phyloP scores from a whole-genome alignment of 2,888 invertebrate species.

The Suillia variegata region DNA sequence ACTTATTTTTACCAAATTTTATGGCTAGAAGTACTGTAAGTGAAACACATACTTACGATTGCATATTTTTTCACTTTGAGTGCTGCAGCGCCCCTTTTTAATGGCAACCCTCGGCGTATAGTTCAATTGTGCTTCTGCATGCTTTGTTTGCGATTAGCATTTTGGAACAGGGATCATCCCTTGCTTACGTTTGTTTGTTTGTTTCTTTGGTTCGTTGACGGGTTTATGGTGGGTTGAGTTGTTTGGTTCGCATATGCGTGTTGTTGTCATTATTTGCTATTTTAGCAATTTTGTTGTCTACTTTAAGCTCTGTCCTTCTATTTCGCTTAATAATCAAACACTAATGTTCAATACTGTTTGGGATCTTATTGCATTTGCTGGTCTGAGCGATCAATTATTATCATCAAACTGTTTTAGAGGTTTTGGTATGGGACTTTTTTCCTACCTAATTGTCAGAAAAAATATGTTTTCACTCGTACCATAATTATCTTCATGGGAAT shows the following conservation, averaged over 20 bases:
- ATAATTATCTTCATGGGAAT: no score
- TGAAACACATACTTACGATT: background rate
- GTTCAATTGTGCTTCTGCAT: background rate
- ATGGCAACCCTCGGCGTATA: slow-evolving; percentile 41
- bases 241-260: slow-evolving; percentile 29
- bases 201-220: no score
- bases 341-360: slow-evolving; percentile 41
- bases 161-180: slow-evolving; percentile 44
- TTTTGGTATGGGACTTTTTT: no score
- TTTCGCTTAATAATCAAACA: no score
- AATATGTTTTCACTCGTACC: no score
- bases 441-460: no score
- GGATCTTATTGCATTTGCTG: slow-evolving; percentile 25
- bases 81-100: slow-evolving; percentile 39
- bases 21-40: background rate
- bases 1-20: background rate
- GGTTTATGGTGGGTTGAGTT: no score
- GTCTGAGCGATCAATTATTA: no score
- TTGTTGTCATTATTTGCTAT: slow-evolving; percentile 53
- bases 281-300: slow-evolving; percentile 51
- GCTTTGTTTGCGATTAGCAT: slow-evolving; percentile 36
- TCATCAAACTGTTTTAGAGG: no score
- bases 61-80: slow-evolving; percentile 13
- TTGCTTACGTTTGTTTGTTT: slow-evolving; percentile 18
- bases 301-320: slow-evolving; percentile 30